phyloP scores from a whole-genome alignment of 1,140 invertebrate species.

The Oedothorax gibbosus region DNA sequence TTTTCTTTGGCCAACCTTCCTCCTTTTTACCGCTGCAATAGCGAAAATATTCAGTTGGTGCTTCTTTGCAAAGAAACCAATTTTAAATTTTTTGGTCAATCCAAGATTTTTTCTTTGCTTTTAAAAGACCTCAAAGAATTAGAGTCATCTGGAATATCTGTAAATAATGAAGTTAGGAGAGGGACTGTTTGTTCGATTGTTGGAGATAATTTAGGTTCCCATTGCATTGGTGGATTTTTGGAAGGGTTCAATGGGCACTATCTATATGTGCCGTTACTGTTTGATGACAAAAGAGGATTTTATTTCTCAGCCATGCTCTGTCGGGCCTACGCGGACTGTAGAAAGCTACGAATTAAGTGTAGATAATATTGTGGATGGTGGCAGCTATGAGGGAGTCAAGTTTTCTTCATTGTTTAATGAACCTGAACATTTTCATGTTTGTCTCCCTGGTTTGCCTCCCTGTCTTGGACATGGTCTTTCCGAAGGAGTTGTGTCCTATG shows the following conservation, averaged over 20 bases:
- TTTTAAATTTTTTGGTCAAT: conserved; percentile 32
- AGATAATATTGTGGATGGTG: background rate
- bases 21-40: background rate
- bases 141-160: background rate
- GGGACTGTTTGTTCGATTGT: conserved; percentile 21
- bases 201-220: conserved; percentile 27
- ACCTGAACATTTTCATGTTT: conserved; percentile 31
- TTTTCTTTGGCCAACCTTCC: conserved; percentile 30
- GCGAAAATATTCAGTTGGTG: conserved; percentile 12
- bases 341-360: background rate
- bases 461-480: conserved; percentile 28
- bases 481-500: conserved; percentile 34
- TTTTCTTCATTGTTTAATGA: conserved; percentile 14
- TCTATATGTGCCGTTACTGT: conserved; percentile 20
- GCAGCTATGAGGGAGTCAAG: background rate
- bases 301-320: background rate
- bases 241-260: conserved; percentile 9
- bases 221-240: conserved; percentile 32
- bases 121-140: conserved; percentile 27
- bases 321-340: background rate
- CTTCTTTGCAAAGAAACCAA: conserved; percentile 25
- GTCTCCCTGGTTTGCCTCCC: conserved; percentile 16
- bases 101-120: conserved; percentile 9
- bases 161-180: conserved; percentile 19
- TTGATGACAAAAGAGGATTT: background rate